A percentile compares a stretch with the other conserved stretches of the same genome.
phyloP scores from a whole-genome alignment of 2,888 invertebrate species.

The Lasioglossum oenotherae region DNA sequence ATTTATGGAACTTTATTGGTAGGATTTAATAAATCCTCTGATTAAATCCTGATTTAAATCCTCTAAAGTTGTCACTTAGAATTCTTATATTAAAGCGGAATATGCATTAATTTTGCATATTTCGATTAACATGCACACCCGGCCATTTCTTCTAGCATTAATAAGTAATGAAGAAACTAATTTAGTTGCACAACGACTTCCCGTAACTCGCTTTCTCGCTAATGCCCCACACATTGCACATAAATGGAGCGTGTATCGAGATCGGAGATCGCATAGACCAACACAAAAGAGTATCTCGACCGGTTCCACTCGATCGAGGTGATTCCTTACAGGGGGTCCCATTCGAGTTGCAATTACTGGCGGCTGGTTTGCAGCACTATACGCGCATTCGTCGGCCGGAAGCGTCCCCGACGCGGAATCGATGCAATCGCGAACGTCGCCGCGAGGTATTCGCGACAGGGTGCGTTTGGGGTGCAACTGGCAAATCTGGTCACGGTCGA shows the following conservation, averaged over 20 bases:
- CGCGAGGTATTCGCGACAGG: constrained; percentile 3
- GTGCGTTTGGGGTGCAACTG: neutral
- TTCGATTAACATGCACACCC: neutral
- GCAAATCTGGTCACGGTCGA: neutral
- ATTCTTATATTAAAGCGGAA: too few relatives aligned
- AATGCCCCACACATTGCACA: neutral
- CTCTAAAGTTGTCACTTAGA: too few relatives aligned
- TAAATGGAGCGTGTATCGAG: neutral
- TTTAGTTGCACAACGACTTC: neutral
- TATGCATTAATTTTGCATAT: neutral
- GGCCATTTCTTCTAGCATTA: too few relatives aligned
- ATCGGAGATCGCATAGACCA: neutral
- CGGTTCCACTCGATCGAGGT: constrained; percentile 1
- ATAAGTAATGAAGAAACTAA: neutral
- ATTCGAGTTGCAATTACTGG: constrained; percentile 15
- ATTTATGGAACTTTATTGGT: too few relatives aligned
- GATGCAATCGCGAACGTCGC: constrained; percentile 30
- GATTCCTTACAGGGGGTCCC: neutral
- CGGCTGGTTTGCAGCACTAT: neutral
- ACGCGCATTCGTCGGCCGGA: neutral
- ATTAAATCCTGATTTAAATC: too few relatives aligned
- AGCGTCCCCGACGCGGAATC: neutral
- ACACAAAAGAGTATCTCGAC: constrained; percentile 13
- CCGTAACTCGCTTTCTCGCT: neutral
- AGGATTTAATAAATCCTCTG: neutral